Evolutionary conservation across 2,888 invertebrate genomes (phyloP), one percentile per base, ranked within the genome.

Genomic region (Ecliptopera silaceata): DNA sequence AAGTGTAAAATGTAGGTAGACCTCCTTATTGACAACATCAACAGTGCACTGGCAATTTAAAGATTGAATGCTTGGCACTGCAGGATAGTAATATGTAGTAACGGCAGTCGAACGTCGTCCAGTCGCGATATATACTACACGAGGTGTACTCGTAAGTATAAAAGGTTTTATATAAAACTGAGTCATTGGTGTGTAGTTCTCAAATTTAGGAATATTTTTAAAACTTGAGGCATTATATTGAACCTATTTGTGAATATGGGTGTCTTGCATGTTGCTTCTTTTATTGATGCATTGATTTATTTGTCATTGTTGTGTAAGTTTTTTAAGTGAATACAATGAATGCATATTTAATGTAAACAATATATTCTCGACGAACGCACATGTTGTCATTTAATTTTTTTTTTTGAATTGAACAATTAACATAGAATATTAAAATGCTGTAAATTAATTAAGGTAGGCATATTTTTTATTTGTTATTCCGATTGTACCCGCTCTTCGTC

Each of bases 361-460:
- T 45, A 4, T 6, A 34, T 18, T 34, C 32, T 32, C 32, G 18
- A 46, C 13, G 42, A 39, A 48, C 49, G 49, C 49, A 50, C 49
- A 42, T 42, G 8, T 17, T 32, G 13, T 20, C 4, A 29, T 39
- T 39, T 32, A 29, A 12, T 13, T 42, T 41, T 13, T 36, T 12
- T 43, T 20, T 15, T 41, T n/a, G 4, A 11, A 17, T 36, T 5
- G 22, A 34, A 12, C 45, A 17, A 43, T 41, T 45, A 22, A 13
- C 22, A 32, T 3, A 13, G n/a, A 46, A 13, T 46, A 5, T 43
- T 29, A 13, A 15, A 13, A 42, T 32, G 3, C 4, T 12, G 2
- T 1, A 12, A 12, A 32, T 32, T 12, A 4, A 12, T 32, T 32
- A 3, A 12, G n/a, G 32, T 12, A 22, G 22, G 2, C 22, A 20